A percentile compares a stretch with the other conserved stretches of the same genome.
Evolutionary conservation across 2,888 invertebrate species (phyloP).

Genomic region (Drosophila heteroneura): DNA sequence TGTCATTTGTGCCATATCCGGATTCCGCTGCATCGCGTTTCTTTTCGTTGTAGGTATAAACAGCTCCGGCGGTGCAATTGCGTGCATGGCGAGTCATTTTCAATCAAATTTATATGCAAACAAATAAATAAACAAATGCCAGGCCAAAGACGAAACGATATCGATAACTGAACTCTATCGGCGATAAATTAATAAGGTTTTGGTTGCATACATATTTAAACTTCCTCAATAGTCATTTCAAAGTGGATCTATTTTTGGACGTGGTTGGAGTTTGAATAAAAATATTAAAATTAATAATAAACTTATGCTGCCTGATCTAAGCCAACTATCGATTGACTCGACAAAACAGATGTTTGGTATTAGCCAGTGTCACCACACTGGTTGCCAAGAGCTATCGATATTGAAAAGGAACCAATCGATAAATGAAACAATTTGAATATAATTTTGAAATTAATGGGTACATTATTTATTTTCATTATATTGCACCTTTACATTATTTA

Average conservation of each 20-base stretch:
- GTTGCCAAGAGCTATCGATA: conserved; percentile 24
- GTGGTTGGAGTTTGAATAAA: neutral
- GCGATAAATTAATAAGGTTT: neutral
- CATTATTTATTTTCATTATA: conserved; percentile 52
- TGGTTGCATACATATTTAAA: neutral
- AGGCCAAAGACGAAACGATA: conserved; percentile 4
- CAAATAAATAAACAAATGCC: conserved; percentile 29
- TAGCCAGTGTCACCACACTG: conserved; percentile 23
- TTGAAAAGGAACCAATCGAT: neutral
- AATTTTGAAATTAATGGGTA: conserved; percentile 45
- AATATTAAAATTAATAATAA: neutral
- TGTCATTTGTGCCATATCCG: conserved; percentile 92
- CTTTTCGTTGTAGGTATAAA: conserved; percentile 99
- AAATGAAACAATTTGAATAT: conserved; percentile 1
- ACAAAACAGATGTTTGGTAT: conserved; percentile 6
- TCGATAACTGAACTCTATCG: neutral
- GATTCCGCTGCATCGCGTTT: conserved; percentile 97
- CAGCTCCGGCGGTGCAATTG: conserved; percentile 99
- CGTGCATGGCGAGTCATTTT: conserved; percentile 97
- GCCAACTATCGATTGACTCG: conserved; percentile 10
- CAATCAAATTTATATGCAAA: neutral
- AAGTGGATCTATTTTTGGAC: neutral
- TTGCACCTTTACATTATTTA: conserved; percentile 48
- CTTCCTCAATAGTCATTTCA: neutral
- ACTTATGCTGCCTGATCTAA: neutral